Evolutionary conservation across 2,888 invertebrate species (phyloP), one percentile per base, ranked within the genome.

Genomic region (Itoplectis maculator): DNA sequence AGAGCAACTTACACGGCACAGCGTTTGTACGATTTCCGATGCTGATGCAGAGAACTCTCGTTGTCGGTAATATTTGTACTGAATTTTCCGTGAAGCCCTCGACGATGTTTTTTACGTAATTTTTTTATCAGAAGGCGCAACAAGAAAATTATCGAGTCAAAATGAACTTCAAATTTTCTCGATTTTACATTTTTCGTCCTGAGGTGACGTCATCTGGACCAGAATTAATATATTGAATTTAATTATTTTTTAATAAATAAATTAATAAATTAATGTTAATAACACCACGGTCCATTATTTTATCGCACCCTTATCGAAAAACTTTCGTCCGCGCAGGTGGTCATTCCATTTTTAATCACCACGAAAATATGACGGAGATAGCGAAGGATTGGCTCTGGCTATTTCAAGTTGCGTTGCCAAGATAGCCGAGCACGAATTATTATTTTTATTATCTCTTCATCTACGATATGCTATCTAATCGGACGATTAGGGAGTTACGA

Each of bases 381-480:
- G 9, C 18, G 11, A 37, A 7, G 35, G 18, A 18, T 37, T 37
- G 18, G n/a, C n/a, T 37, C 2, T 1, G 20, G 54, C 20, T 54
- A 23, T 20, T 20, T 29, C 9, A 29, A 29, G n/a, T 59, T 15
- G 15, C 29, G 59, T 13, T 20, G 42, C 42, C 18, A 63, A 20
- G 20, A 42, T 20, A 42, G 20, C 42, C 3, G 6, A 0, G 11
- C 20, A 42, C 13, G 1, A 65, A 23, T 20, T 54, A 54, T 61
- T 18, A 1, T 37, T 37, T 40, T 7, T n/a, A 29, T 23, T 54
- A 15, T 29, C 13, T 18, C 18, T 18, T 20, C 8, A 20, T 6
- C 20, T 15, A 29, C 37, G 56, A 59, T 59, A 68, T 40, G 45
- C 47, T 75, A 75, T 75, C 75, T 66, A 66, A 66, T 75, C 66